These are phyloP conservation scores for Ceratina japonica DNA, from an alignment of 1,140 invertebrate genomes.

Conservation along the genomic window DNA sequence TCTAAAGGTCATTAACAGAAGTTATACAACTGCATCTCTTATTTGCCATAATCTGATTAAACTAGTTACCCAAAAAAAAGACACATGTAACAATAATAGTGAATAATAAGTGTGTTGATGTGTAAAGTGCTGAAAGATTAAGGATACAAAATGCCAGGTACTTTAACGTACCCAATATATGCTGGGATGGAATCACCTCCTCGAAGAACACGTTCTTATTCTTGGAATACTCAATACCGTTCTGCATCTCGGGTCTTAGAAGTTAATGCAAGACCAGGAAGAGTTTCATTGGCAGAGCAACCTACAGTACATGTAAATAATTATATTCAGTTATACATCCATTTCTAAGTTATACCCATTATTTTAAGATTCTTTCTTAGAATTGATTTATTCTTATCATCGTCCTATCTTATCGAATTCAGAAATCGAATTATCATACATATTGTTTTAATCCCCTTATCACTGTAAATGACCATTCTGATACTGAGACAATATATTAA, in stretches of 20 bases:
- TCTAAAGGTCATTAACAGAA: not conserved
- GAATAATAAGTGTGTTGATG: slow-evolving; percentile 7
- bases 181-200: slow-evolving; percentile 71
- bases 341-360: not conserved
- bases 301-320: slow-evolving; percentile 54
- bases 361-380: not conserved
- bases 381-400: not conserved
- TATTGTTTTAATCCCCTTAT: slow-evolving; percentile 13
- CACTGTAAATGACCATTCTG: not conserved
- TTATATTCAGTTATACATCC: not conserved
- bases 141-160: slow-evolving; percentile 72
- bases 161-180: slow-evolving; percentile 76
- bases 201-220: slow-evolving; percentile 71
- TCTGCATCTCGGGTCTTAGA: slow-evolving; percentile 51
- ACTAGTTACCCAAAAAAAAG: not conserved
- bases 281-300: slow-evolving; percentile 68
- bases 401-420: not conserved
- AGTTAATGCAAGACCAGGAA: slow-evolving; percentile 58
- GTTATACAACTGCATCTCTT: not conserved
- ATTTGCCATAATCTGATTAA: not conserved
- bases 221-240: slow-evolving; percentile 67
- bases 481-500: slow-evolving; percentile 31
- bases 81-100: slow-evolving; percentile 25
- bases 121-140: slow-evolving; percentile 1
- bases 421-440: not conserved